Percentiles rank a stretch among this genome's conserved stretches.
Conservation (phyloP, 2,888 invertebrate genomes). For the Caenorhabditis sulstoni region DNA sequence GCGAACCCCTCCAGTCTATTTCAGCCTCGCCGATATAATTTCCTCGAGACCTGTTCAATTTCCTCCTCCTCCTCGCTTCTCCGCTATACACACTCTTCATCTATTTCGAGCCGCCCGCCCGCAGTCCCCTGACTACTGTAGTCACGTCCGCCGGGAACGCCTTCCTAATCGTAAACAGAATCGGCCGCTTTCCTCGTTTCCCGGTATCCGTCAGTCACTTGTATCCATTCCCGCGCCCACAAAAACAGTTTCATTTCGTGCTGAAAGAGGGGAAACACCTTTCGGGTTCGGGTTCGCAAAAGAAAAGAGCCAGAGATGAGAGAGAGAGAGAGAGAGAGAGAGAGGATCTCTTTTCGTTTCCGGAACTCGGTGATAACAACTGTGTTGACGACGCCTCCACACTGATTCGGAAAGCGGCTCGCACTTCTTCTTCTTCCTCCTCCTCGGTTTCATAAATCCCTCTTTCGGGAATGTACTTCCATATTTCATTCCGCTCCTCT, state of each 20-base stretch:
- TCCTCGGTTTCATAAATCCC: neutral
- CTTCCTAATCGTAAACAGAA: neutral
- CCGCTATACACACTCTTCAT: neutral
- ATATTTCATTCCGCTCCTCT: neutral
- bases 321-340: too few relatives aligned
- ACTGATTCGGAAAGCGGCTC: neutral
- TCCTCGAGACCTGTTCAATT: neutral
- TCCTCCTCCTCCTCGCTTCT: neutral
- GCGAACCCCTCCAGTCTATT: neutral
- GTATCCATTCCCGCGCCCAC: too few relatives aligned
- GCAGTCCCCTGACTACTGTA: slow-evolving; percentile 10
- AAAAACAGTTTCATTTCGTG: too few relatives aligned
- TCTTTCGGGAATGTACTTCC: neutral
- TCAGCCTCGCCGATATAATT: too few relatives aligned
- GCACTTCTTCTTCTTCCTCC: neutral
- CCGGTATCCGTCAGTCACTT: neutral
- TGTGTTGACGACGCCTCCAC: too few relatives aligned
- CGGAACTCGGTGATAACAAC: too few relatives aligned
- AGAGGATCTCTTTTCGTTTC: too few relatives aligned
- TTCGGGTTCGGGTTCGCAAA: too few relatives aligned
- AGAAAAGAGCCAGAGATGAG: too few relatives aligned
- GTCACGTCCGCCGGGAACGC: slow-evolving; percentile 2
- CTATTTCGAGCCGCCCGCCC: slow-evolving; percentile 3
- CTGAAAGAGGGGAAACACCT: too few relatives aligned
- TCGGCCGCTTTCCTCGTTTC: neutral